These are phyloP conservation scores for Ormyrus pomaceus DNA, from an alignment of 2,888 invertebrate genomes.

Conservation along the genomic window DNA sequence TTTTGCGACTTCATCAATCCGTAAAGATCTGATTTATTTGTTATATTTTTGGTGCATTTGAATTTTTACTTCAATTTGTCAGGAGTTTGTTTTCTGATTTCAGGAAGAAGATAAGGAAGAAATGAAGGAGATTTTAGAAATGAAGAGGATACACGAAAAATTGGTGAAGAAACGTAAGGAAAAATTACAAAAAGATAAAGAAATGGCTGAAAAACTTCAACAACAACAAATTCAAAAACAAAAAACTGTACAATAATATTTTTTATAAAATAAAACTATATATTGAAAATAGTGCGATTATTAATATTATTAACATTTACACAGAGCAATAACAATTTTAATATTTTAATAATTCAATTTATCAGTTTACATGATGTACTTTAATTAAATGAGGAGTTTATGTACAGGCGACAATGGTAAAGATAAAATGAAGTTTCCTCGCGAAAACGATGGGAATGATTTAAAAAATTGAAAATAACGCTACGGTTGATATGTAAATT, in stretches of 20 bases:
- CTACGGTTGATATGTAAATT: no score
- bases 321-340: no score
- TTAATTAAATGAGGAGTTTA: no score
- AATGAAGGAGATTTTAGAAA: conserved; percentile 94
- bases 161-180: conserved; percentile 83
- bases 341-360: no score
- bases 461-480: no score
- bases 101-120: conserved; percentile 95
- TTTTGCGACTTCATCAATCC: conserved; percentile 91
- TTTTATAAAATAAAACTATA: conserved; percentile 24
- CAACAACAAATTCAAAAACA: conserved; percentile 12
- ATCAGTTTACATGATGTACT: no score
- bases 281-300: background rate
- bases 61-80: no score
- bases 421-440: no score
- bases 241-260: conserved; percentile 33
- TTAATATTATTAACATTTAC: no score
- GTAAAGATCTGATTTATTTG: conserved; percentile 77
- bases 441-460: no score
- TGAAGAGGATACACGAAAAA: conserved; percentile 90
- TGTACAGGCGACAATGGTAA: no score
- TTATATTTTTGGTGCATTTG: no score
- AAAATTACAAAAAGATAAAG: conserved; percentile 58
- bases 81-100: background rate
- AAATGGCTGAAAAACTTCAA: conserved; percentile 19